These are phyloP conservation scores for Capitulum mitella DNA, from an alignment of 2,888 invertebrate species.

Conservation along the genomic window DNA sequence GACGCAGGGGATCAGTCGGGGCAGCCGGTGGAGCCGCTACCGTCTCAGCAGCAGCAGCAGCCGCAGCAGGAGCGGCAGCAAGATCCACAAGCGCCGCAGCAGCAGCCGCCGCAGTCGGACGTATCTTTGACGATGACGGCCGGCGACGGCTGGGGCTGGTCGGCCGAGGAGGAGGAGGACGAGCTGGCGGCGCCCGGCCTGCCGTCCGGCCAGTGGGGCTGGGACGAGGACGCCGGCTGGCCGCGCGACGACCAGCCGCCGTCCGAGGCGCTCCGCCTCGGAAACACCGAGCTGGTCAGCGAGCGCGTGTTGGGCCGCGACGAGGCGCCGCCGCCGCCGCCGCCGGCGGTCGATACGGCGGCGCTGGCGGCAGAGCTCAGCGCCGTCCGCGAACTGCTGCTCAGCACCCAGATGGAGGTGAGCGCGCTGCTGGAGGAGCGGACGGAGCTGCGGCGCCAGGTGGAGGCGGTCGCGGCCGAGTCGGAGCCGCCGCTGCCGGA, in stretches of 20 bases:
- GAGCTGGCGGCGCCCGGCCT: neutral
- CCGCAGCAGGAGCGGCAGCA: no score
- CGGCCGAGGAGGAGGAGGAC: neutral
- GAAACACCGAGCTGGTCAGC: neutral
- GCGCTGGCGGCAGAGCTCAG: neutral
- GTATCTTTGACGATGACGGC: neutral
- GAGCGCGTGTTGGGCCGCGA: neutral
- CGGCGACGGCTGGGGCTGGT: slow-evolving; percentile 5
- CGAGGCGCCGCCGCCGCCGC: neutral
- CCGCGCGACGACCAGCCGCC: slow-evolving; percentile 9
- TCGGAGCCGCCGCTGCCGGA: no score
- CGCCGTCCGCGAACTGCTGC: neutral
- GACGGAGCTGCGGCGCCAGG: neutral
- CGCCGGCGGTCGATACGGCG: neutral
- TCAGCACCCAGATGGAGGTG: neutral
- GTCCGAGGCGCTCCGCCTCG: slow-evolving; percentile 14
- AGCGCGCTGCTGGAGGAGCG: neutral
- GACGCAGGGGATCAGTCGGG: no score
- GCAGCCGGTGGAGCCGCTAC: no score
- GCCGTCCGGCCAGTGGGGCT: slow-evolving; percentile 21
- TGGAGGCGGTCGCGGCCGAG: neutral
- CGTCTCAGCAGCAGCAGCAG: no score
- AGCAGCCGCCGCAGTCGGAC: neutral
- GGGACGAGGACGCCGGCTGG: slow-evolving; percentile 21
- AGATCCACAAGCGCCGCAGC: no score